Evolutionary conservation across 2,113 vertebrate species (phyloP).

Genomic region (Phodopus roborovskii): DNA sequence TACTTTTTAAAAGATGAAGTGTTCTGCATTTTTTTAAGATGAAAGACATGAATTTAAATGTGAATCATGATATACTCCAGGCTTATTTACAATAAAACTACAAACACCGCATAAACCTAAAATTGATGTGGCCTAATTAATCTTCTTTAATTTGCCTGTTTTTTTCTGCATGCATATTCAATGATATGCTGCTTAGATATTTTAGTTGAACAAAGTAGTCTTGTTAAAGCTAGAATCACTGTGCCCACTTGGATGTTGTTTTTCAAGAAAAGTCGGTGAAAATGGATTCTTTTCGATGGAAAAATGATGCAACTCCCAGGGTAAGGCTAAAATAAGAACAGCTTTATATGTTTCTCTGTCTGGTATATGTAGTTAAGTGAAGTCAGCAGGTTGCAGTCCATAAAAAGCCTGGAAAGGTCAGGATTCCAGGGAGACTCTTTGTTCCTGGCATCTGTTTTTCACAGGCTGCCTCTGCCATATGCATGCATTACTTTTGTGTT

Average conservation of each 20-base stretch:
- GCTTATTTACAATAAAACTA: background rate
- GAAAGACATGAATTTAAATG: background rate
- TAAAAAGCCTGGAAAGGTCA: constrained; percentile 55
- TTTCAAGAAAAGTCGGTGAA: constrained; percentile 20
- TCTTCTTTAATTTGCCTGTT: constrained; percentile 29
- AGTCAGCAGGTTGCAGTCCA: background rate
- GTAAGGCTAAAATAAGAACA: background rate
- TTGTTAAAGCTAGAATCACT: background rate
- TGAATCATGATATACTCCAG: background rate
- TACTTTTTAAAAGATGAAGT: background rate
- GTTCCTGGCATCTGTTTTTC: constrained; percentile 37
- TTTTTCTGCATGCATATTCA: background rate
- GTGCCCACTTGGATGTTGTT: background rate
- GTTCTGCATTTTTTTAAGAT: constrained; percentile 29
- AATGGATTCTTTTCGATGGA: background rate
- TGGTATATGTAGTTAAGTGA: background rate
- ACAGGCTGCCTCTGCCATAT: background rate
- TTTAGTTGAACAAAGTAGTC: constrained; percentile 12
- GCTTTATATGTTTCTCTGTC: background rate
- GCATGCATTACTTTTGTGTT: background rate
- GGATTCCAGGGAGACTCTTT: constrained; percentile 53
- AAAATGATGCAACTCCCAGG: background rate
- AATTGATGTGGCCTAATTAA: background rate
- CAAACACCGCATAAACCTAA: background rate
- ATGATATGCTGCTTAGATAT: background rate